Evolutionary conservation across 2,797 vertebrate genomes (phyloP).

Genomic region (Thamnophis elegans): DNA sequence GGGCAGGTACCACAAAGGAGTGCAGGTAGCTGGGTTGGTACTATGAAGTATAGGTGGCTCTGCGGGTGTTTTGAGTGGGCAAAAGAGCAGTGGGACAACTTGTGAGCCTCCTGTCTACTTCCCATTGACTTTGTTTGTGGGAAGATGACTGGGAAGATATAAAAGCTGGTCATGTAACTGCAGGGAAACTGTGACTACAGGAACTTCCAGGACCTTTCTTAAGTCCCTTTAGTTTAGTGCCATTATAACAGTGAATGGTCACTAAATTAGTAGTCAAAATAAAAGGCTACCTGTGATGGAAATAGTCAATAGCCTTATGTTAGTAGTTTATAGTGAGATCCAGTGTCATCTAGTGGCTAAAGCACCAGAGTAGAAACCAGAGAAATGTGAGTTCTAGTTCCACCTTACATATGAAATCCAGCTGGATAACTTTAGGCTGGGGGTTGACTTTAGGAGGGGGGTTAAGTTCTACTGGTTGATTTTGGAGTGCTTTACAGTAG

Average conservation of each 20-base stretch:
- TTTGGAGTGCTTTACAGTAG: not conserved
- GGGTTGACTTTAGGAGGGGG: not conserved
- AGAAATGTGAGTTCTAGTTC: not conserved
- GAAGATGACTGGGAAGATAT: not conserved
- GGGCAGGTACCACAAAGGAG: not conserved
- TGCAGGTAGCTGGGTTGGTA: not conserved
- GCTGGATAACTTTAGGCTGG: not conserved
- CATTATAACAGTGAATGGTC: not conserved
- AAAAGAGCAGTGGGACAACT: not conserved
- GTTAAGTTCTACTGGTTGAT: not conserved
- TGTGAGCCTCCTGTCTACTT: not conserved
- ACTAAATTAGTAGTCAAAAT: not conserved
- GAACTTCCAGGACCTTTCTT: not conserved
- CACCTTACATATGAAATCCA: not conserved
- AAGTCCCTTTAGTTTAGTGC: not conserved
- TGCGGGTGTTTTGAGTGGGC: not conserved
- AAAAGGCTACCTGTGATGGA: not conserved
- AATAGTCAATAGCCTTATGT: not conserved
- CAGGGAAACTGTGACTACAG: not conserved
- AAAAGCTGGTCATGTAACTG: not conserved
- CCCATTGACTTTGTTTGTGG: not conserved
- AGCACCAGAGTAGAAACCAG: not conserved
- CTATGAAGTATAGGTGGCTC: not conserved
- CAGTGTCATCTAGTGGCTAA: not conserved
- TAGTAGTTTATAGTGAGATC: not conserved